Conservation (phyloP, 2,888 invertebrate species). For the Eupithecia abbreviata region DNA sequence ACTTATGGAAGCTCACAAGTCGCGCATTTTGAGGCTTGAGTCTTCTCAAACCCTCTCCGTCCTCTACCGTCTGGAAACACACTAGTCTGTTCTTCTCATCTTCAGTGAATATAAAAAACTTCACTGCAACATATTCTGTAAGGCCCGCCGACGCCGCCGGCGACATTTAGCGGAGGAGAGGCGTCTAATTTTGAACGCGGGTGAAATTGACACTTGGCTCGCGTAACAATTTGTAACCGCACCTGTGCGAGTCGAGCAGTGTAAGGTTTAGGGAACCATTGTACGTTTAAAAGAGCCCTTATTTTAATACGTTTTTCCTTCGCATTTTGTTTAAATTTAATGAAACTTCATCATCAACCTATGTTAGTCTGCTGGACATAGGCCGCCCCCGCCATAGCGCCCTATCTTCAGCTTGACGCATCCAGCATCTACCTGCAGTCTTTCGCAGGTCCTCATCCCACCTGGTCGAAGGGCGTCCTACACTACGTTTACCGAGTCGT, state of each 20-base stretch:
- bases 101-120: background rate
- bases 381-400: no score
- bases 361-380: no score
- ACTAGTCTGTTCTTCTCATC: background rate
- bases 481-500: no score
- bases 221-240: background rate
- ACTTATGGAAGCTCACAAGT: background rate
- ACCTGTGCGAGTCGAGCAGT: background rate
- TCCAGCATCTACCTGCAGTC: no score
- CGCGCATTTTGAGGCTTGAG: background rate
- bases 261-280: background rate
- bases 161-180: constrained; percentile 2
- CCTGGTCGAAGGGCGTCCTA: no score
- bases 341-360: background rate
- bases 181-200: constrained; percentile 41
- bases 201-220: constrained; percentile 32
- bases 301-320: background rate
- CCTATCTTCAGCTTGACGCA: no score
- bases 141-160: background rate
- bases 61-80: background rate
- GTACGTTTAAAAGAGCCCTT: background rate
- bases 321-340: background rate
- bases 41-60: no score
- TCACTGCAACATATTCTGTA: background rate
- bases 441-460: no score